These are phyloP conservation scores for Holacanthella duospinosa DNA, from an alignment of 2,888 invertebrate species.

Conservation along the genomic window DNA sequence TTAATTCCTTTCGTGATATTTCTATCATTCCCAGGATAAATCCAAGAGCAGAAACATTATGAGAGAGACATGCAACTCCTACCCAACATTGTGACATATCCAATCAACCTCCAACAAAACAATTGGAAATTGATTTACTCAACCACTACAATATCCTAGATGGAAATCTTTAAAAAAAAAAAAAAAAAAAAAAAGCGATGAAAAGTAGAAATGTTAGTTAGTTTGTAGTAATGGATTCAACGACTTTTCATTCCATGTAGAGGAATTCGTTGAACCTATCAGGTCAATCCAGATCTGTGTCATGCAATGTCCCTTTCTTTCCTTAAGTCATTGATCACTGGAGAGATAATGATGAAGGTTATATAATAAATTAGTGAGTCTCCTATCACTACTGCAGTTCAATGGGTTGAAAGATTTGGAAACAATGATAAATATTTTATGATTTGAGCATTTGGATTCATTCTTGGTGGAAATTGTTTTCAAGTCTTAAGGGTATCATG, in stretches of 20 bases:
- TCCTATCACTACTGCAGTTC: no score
- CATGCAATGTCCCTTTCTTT: no score
- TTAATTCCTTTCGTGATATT: constrained; percentile 36
- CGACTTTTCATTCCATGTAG: neutral
- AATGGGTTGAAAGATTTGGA: no score
- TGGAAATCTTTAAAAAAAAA: neutral
- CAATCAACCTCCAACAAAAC: no score
- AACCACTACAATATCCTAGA: neutral
- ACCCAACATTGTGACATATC: constrained; percentile 21
- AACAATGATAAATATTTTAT: neutral
- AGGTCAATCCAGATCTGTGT: no score
- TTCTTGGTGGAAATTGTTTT: neutral
- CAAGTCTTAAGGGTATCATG: no score
- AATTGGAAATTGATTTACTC: neutral
- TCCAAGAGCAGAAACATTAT: constrained; percentile 30
- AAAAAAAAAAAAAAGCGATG: neutral
- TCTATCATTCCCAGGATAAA: constrained; percentile 36
- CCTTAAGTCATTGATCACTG: no score
- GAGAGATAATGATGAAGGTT: no score
- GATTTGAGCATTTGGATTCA: neutral
- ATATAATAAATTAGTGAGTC: no score
- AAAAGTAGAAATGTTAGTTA: neutral
- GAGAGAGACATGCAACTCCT: constrained; percentile 25
- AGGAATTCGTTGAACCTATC: no score
- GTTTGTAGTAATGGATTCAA: neutral